A percentile compares a stretch with the other conserved stretches of the same genome.
phyloP scores from a whole-genome alignment of 1,140 invertebrate species.

The Heliothis subflexa region DNA sequence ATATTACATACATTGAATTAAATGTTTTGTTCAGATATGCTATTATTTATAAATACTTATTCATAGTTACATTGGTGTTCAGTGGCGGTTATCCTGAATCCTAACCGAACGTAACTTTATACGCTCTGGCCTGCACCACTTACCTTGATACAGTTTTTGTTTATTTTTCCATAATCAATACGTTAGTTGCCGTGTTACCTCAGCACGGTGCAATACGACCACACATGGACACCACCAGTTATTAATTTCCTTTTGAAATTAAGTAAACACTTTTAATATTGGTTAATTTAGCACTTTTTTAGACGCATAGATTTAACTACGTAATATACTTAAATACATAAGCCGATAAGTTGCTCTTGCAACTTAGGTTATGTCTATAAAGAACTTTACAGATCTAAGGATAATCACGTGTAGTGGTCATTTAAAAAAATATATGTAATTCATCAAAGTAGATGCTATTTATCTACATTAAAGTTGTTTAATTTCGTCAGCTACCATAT shows the following conservation, averaged over 20 bases:
- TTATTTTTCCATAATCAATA: constrained; percentile 63
- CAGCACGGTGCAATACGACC: constrained; percentile 29
- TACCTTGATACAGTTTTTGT: constrained; percentile 69
- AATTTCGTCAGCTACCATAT: neutral
- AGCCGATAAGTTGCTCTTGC: neutral
- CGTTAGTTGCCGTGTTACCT: constrained; percentile 34
- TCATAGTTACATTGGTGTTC: neutral
- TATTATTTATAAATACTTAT: neutral
- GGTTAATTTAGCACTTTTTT: constrained; percentile 22
- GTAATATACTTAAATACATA: neutral
- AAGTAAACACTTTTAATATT: constrained; percentile 1
- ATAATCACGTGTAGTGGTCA: neutral
- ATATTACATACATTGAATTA: too few species aligned
- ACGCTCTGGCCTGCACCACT: constrained; percentile 65
- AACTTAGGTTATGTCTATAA: neutral
- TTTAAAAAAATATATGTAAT: too few species aligned
- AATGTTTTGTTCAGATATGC: constrained; percentile 22
- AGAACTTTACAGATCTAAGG: neutral
- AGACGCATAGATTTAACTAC: neutral
- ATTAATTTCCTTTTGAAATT: constrained; percentile 29
- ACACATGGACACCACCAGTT: constrained; percentile 36
- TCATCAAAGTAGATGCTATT: too few species aligned
- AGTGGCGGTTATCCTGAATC: constrained; percentile 7
- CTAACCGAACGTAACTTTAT: constrained; percentile 48
- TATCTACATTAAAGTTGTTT: too few species aligned